A percentile compares a stretch with the other conserved stretches of the same genome.
phyloP scores from a whole-genome alignment of 1,140 invertebrate species.

The Dufourea novaeangliae region DNA sequence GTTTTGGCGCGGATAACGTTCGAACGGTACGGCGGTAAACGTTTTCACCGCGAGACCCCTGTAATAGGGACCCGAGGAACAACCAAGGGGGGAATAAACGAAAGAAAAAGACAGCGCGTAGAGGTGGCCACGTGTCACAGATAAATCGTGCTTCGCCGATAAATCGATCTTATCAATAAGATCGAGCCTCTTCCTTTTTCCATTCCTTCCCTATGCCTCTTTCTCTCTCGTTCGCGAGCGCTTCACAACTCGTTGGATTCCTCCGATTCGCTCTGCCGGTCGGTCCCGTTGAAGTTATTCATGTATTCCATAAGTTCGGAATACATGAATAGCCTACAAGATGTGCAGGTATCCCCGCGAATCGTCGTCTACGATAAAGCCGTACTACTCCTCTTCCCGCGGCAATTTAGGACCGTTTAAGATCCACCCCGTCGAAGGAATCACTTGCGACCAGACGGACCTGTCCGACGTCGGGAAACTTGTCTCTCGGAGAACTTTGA shows the following conservation, averaged over 20 bases:
- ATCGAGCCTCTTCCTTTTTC: slow-evolving; percentile 36
- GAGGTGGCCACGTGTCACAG: slow-evolving; percentile 57
- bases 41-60: slow-evolving; percentile 21
- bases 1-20: slow-evolving; percentile 52
- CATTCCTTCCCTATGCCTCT: slow-evolving; percentile 1
- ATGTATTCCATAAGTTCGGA: slow-evolving; percentile 66
- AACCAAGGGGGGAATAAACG: slow-evolving; percentile 14
- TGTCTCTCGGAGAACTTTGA: background rate
- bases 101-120: slow-evolving; percentile 34
- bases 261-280: slow-evolving; percentile 18
- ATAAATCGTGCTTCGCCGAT: slow-evolving; percentile 57
- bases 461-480: background rate
- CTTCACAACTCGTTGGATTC: background rate
- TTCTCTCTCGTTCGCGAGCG: slow-evolving; percentile 16
- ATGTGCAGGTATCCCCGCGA: slow-evolving; percentile 39
- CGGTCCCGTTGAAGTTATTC: slow-evolving; percentile 56
- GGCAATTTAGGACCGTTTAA: slow-evolving; percentile 52
- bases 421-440: background rate
- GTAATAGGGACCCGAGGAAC: slow-evolving; percentile 14
- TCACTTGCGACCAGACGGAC: background rate
- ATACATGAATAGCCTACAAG: slow-evolving; percentile 64
- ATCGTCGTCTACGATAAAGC: slow-evolving; percentile 54
- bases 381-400: slow-evolving; percentile 26
- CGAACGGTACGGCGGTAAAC: slow-evolving; percentile 14
- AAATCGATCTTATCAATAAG: slow-evolving; percentile 67